A percentile compares a stretch with the other conserved stretches of the same genome.
Evolutionary conservation across 2,113 vertebrate genomes (phyloP).

Genomic region (Psettodes erumei): DNA sequence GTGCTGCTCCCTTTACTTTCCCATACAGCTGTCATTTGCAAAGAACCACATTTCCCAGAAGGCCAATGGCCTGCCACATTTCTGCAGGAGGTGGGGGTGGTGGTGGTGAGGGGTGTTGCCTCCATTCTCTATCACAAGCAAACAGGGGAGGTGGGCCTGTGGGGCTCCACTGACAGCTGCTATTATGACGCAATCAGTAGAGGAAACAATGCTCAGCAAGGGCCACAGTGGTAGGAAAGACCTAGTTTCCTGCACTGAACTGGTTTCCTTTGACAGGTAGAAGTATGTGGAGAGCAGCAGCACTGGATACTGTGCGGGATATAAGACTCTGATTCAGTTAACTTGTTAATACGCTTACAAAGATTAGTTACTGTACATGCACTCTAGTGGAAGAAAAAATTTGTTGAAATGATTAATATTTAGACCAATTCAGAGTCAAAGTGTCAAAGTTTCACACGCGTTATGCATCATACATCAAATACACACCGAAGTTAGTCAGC

Average conservation of each 20-base stretch:
- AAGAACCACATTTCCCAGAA: conserved; percentile 68
- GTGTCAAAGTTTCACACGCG: not conserved
- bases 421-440: not conserved
- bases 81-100: conserved; percentile 12
- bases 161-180: conserved; percentile 66
- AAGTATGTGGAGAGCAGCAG: conserved; percentile 50
- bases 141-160: conserved; percentile 33
- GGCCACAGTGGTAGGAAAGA: conserved; percentile 28
- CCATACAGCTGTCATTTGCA: conserved; percentile 65
- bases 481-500: conserved; percentile 49
- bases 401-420: not conserved
- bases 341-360: conserved; percentile 37
- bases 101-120: not conserved
- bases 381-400: conserved; percentile 25
- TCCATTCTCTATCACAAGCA: conserved; percentile 45
- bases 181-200: conserved; percentile 67
- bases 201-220: conserved; percentile 49
- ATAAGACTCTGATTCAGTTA: conserved; percentile 13
- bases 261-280: conserved; percentile 22
- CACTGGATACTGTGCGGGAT: conserved; percentile 43
- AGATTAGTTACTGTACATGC: conserved; percentile 58
- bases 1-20: conserved; percentile 58
- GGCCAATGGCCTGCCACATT: conserved; percentile 50
- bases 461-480: conserved; percentile 30
- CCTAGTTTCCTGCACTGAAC: conserved; percentile 27